Evolutionary conservation across 2,113 vertebrate genomes (phyloP).

Genomic region (Morone chrysops): DNA sequence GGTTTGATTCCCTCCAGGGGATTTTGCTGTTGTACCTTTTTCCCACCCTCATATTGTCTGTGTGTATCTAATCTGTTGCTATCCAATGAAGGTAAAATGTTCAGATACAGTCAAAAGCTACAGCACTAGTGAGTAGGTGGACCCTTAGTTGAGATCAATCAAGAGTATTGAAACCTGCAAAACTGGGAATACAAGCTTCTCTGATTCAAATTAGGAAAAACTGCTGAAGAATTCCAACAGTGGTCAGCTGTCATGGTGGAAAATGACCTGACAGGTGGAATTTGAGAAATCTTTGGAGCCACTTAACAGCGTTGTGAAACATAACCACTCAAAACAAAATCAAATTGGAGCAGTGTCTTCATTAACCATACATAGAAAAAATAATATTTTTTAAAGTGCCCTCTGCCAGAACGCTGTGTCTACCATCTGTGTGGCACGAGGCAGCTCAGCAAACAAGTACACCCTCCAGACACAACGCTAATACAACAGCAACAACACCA

Average conservation of each 20-base stretch:
- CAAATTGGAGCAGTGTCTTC: neutral
- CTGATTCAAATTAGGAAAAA: neutral
- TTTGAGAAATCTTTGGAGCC: neutral
- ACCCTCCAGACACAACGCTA: slow-evolving; percentile 53
- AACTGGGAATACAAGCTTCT: neutral
- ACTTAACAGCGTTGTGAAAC: neutral
- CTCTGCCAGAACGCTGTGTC: slow-evolving; percentile 36
- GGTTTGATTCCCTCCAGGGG: neutral
- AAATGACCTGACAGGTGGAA: neutral
- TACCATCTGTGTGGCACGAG: slow-evolving; percentile 64
- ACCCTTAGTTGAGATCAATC: neutral
- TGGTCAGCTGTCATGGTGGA: neutral
- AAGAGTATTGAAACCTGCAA: neutral
- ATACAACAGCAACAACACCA: slow-evolving; percentile 46
- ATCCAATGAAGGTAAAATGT: neutral
- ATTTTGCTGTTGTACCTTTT: neutral
- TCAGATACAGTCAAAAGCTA: neutral
- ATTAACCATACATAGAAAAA: slow-evolving; percentile 22
- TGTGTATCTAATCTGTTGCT: neutral
- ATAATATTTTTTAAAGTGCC: slow-evolving; percentile 19
- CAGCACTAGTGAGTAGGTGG: neutral
- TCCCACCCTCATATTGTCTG: neutral
- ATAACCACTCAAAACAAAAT: neutral
- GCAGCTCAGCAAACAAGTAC: slow-evolving; percentile 45
- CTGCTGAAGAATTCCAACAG: neutral